Evolutionary conservation across 2,113 vertebrate genomes (phyloP), one percentile per base, ranked within the genome.

Genomic region (Maccullochella peelii): DNA sequence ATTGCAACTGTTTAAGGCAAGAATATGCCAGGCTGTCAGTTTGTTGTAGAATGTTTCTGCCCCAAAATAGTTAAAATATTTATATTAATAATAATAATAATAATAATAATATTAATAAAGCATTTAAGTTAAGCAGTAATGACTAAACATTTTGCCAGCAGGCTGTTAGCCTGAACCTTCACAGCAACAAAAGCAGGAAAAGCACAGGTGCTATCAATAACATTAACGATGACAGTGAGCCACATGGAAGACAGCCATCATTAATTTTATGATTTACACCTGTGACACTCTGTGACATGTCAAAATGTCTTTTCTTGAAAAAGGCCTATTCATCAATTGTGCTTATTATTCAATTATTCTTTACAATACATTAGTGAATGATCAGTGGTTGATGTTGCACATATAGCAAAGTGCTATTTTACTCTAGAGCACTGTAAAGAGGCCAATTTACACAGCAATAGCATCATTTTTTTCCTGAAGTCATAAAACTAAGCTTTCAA

Each of bases 161-260:
- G 27, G 27, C 67, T 33, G 27, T 36, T n/a, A 38, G 49, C 12
- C 50, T 23, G 49, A 27, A 25, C 23, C 9, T 47, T 36, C 27
- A 36, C 40, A 10, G 25, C 62, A 25, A n/a, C 65, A 47, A 27
- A 66, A 8, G 23, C 44, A 54, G 30, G 30, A 54, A 55, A 54
- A 14, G 50, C 36, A 44, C 23, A 21, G 30, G n/a, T 33, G 27
- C 21, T 54, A 55, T 72, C 33, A 55, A 55, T 72, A 33, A 33
- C 42, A 30, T 59, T 44, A 44, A 30, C 7, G 25, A 16, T 33
- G 42, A 61, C 27, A 30, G 25, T 18, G 30, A 62, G 30, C 59
- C 59, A 59, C n/a, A 65, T 65, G 61, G 52, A 63, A 65, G 30
- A n/a, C 59, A 63, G 55, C 18, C 18, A 30, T 73, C 18, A 7